These are phyloP conservation scores for Acanthosoma haemorrhoidale DNA, from an alignment of 2,888 invertebrate genomes.

Conservation along the genomic window DNA sequence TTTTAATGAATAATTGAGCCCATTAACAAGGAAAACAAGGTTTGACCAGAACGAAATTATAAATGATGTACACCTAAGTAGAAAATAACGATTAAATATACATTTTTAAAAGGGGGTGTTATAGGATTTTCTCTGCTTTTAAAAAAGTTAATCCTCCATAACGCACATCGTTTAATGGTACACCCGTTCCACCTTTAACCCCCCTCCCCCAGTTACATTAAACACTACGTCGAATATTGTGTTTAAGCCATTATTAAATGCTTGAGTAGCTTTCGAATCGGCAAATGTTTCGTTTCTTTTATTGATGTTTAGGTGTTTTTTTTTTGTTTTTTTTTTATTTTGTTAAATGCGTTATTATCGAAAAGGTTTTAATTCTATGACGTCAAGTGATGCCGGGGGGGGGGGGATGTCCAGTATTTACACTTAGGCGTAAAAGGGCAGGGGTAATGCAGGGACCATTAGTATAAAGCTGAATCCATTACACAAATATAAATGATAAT, in stretches of 20 bases:
- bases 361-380: neutral
- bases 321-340: neutral
- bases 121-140: neutral
- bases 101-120: neutral
- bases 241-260: neutral
- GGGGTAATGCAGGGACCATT: neutral
- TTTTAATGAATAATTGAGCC: neutral
- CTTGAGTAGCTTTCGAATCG: neutral
- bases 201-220: neutral
- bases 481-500: slow-evolving; percentile 11
- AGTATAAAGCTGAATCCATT: slow-evolving; percentile 5
- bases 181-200: neutral
- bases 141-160: neutral
- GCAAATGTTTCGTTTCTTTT: neutral
- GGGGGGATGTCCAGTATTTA: neutral
- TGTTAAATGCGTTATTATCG: neutral
- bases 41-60: neutral
- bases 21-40: neutral
- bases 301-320: neutral
- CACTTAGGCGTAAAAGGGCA: neutral
- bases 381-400: neutral
- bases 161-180: too few species aligned
- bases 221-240: neutral
- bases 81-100: neutral
- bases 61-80: neutral